Conservation (phyloP, 2,888 invertebrate genomes). For the Drosophila setosimentum region DNA sequence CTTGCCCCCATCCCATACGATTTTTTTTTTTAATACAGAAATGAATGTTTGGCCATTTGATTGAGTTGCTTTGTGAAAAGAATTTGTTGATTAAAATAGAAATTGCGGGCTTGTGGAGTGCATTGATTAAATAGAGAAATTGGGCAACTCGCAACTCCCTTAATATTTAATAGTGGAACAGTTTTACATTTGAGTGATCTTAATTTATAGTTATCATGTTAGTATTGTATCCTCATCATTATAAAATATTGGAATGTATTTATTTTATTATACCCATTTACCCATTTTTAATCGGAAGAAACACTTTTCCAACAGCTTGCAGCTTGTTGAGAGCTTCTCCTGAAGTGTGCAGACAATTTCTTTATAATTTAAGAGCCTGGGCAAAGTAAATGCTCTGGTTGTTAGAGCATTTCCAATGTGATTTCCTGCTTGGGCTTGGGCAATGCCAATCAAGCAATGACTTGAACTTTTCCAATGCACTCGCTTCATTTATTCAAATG, state of each 20-base stretch:
- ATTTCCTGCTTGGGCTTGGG: slow-evolving; percentile 63
- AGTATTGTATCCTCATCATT: not conserved
- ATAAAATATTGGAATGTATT: not conserved
- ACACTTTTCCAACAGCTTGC: not conserved
- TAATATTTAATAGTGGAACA: not conserved
- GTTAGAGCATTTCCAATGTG: slow-evolving; percentile 45
- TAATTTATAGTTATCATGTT: not conserved
- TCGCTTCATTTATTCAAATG: slow-evolving; percentile 42
- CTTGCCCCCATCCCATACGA: slow-evolving; percentile 46
- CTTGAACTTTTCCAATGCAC: slow-evolving; percentile 57
- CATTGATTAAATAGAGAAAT: slow-evolving; percentile 13
- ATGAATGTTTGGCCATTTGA: slow-evolving; percentile 47
- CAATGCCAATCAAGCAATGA: slow-evolving; percentile 70
- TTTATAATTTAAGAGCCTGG: slow-evolving; percentile 20
- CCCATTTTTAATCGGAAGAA: not conserved
- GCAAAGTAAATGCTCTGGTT: slow-evolving; percentile 23
- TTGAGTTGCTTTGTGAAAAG: slow-evolving; percentile 47
- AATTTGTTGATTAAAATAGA: slow-evolving; percentile 44
- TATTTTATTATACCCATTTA: not conserved
- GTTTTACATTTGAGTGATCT: not conserved
- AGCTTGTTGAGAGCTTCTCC: not conserved
- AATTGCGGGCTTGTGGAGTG: slow-evolving; percentile 11
- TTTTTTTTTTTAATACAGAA: slow-evolving; percentile 13
- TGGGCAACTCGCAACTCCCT: not conserved
- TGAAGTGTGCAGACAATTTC: slow-evolving; percentile 24